Evolutionary conservation across 2,888 invertebrate genomes (phyloP), one percentile per base, ranked within the genome.

Genomic region (Leistus spinibarbis): DNA sequence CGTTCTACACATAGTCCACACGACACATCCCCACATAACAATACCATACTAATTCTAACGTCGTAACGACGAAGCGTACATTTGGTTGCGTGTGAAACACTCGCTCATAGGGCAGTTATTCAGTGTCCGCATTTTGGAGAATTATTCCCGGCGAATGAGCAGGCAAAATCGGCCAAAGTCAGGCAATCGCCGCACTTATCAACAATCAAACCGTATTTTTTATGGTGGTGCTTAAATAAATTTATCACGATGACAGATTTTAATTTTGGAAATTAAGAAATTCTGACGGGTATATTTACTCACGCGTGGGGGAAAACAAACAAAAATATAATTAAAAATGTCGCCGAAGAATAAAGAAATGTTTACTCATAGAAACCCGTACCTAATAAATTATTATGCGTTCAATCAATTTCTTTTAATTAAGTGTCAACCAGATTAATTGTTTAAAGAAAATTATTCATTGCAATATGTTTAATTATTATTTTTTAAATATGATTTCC

Each of bases 241-340:
- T 67, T 67, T 73, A 73, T 73, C 67, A 67, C 67, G 67, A 73
- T 73, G 73, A 67, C 73, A 73, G 67, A 73, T 73, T 71, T 71
- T 71, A 71, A 65, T 71, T 64, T 71, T 54, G 64, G 54, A 71
- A 71, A 71, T 71, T 71, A 71, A 71, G 71, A 71, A 65, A 71
- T 71, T 57, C 20, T 57, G 17, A 57, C 40, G 40, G 40, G 40
- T 13, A 40, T 40, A 40, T 40, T 40, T 40, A 40, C 40, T 40
- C 40, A 40, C 40, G 40, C 13, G 57, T 19, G 16, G 57, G 57
- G 57, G 57, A n/a, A 56, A 9, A 16, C 17, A 20, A 40, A 40
- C 40, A 40, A 40, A 27, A 40, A 40, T 40, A 40, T 40, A 40
- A 40, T 40, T 40, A 40, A 40, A 40, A 40, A 40, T 40, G 13